These are phyloP conservation scores for Halocynthia roretzi DNA, from an alignment of 23 tunicate genomes.

Conservation along the genomic window DNA sequence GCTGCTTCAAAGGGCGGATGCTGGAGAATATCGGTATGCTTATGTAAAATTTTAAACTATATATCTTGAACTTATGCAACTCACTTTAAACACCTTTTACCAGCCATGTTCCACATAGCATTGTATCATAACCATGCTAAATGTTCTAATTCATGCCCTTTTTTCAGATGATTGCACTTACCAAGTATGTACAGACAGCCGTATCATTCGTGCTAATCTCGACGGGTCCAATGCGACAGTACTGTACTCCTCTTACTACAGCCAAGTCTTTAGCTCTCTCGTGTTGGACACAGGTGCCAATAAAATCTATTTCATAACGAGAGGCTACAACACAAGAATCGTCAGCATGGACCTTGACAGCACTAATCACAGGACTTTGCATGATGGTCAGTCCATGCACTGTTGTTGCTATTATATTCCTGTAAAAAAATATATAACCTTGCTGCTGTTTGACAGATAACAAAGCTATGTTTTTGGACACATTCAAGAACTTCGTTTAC, in stretches of 20 bases:
- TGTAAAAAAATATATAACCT: background rate
- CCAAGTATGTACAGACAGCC: background rate
- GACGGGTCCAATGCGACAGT: constrained; percentile 17
- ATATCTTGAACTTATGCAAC: no score
- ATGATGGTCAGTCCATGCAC: constrained; percentile 8
- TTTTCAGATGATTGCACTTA: no score
- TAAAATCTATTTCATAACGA: constrained; percentile 4
- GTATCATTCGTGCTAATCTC: background rate
- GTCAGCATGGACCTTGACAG: constrained; percentile 5
- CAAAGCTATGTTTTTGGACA: background rate
- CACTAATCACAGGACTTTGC: background rate
- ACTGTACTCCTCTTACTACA: background rate
- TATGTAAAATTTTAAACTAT: no score
- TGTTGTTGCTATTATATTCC: background rate
- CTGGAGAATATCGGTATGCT: no score
- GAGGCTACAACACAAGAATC: constrained; percentile 5
- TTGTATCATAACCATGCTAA: no score
- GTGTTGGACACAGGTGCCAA: constrained; percentile 10
- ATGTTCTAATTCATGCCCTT: no score
- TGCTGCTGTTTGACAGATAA: background rate
- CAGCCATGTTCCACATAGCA: no score
- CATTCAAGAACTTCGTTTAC: constrained; percentile 13
- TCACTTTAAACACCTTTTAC: no score
- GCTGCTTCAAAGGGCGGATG: no score
- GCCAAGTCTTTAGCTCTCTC: constrained; percentile 4